Evolutionary conservation across 2,113 vertebrate species (phyloP).

Genomic region (Syrrhaptes paradoxus): DNA sequence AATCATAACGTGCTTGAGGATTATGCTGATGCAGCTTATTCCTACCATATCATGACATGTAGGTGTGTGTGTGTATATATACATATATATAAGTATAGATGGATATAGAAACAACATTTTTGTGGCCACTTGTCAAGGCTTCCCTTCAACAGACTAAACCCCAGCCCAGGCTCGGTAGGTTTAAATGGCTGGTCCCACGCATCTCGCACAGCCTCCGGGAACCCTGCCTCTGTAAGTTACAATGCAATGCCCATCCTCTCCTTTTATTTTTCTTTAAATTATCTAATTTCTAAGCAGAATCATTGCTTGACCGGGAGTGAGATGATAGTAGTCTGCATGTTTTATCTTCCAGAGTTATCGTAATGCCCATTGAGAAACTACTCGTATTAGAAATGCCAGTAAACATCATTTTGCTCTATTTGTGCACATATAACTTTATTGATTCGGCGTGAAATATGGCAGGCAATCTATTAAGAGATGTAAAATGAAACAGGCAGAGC

Average conservation of each 20-base stretch:
- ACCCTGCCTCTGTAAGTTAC: neutral
- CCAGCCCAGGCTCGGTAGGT: neutral
- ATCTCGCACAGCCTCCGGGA: neutral
- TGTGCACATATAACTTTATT: constrained; percentile 14
- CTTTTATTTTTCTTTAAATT: neutral
- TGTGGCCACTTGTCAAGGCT: neutral
- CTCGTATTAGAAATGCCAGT: neutral
- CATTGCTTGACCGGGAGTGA: neutral
- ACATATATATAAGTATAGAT: neutral
- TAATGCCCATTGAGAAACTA: neutral
- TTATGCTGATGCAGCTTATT: constrained; percentile 2
- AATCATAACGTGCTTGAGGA: neutral
- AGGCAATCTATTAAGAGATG: neutral
- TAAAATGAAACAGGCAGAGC: neutral
- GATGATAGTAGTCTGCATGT: neutral
- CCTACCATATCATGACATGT: neutral
- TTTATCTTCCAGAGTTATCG: neutral
- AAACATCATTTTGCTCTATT: neutral
- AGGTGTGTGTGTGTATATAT: neutral
- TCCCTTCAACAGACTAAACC: neutral
- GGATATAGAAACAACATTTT: neutral
- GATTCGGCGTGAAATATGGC: constrained; percentile 30
- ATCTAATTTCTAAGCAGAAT: neutral
- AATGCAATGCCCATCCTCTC: neutral
- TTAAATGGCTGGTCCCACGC: neutral